Evolutionary conservation across 2,888 invertebrate species (phyloP).

Genomic region (Geotrupes spiniger): DNA sequence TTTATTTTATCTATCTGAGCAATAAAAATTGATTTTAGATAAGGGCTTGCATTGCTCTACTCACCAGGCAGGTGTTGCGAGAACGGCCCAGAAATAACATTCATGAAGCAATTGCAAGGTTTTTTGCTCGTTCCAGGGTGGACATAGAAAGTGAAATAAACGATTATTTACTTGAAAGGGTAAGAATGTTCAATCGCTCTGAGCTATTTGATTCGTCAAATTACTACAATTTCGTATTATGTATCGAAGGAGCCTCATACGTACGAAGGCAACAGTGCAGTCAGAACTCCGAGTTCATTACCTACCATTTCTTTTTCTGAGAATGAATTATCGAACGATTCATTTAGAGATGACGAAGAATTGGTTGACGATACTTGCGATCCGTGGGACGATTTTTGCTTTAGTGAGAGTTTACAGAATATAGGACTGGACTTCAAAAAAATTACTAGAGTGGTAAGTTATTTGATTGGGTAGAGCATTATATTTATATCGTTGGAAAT

Average conservation of each 20-base stretch:
- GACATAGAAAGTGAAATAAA: conserved; percentile 34
- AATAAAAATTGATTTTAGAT: conserved; percentile 31
- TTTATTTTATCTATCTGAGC: neutral
- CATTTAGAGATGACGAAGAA: too few species aligned
- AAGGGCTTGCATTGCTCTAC: conserved; percentile 35
- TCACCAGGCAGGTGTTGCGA: conserved; percentile 34
- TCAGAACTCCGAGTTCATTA: neutral
- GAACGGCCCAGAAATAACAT: conserved; percentile 35
- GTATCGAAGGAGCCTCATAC: conserved; percentile 16
- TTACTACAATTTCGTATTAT: too few species aligned
- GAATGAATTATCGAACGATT: neutral
- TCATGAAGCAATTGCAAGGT: conserved; percentile 33
- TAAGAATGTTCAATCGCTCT: conserved; percentile 13
- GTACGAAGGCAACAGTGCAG: conserved; percentile 22
- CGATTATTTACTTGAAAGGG: conserved; percentile 27
- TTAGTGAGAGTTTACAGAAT: conserved; percentile 6
- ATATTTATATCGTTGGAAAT: too few species aligned
- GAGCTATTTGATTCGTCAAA: too few species aligned
- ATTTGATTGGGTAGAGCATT: too few species aligned
- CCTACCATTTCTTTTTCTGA: too few species aligned
- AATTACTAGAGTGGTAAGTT: conserved; percentile 2
- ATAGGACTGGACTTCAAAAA: conserved; percentile 1
- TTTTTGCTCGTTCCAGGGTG: conserved; percentile 31
- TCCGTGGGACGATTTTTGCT: neutral
- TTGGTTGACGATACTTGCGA: too few species aligned